Conservation (phyloP, 2,113 vertebrate genomes). For the Gorsachius goisagi region DNA sequence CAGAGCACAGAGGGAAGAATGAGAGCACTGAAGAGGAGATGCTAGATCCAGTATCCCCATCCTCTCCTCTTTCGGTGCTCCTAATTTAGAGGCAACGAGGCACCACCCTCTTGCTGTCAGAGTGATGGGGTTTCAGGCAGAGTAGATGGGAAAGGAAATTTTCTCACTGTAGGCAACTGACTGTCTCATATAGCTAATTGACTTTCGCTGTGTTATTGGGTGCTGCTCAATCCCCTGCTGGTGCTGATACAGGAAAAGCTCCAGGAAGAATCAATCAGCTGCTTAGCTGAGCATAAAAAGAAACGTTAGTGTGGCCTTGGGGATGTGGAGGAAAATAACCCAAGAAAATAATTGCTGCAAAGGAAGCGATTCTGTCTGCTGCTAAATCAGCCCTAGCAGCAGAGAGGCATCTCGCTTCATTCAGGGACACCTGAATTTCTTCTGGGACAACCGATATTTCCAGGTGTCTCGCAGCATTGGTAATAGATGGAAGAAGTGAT, state of each 20-base stretch:
- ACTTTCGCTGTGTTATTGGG: neutral
- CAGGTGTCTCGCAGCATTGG: neutral
- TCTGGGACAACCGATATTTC: neutral
- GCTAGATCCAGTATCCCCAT: neutral
- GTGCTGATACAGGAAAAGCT: neutral
- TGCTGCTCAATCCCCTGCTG: neutral
- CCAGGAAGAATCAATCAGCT: conserved; percentile 25
- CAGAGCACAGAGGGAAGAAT: neutral
- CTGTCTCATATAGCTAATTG: neutral
- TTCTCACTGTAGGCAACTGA: neutral
- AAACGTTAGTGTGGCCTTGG: neutral
- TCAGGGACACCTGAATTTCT: neutral
- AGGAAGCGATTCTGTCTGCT: neutral
- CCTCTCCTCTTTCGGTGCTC: neutral
- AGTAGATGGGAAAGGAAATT: neutral
- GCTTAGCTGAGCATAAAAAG: conserved; percentile 24
- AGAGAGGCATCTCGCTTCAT: neutral
- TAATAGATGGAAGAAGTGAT: neutral
- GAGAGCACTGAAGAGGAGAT: neutral
- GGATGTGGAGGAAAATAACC: neutral
- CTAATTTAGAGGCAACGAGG: neutral
- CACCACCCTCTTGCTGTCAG: neutral
- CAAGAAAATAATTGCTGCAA: conserved; percentile 30
- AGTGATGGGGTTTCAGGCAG: neutral
- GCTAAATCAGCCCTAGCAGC: neutral